Conservation (phyloP, 2,113 vertebrate genomes). For the Paradoxurus hermaphroditus region DNA sequence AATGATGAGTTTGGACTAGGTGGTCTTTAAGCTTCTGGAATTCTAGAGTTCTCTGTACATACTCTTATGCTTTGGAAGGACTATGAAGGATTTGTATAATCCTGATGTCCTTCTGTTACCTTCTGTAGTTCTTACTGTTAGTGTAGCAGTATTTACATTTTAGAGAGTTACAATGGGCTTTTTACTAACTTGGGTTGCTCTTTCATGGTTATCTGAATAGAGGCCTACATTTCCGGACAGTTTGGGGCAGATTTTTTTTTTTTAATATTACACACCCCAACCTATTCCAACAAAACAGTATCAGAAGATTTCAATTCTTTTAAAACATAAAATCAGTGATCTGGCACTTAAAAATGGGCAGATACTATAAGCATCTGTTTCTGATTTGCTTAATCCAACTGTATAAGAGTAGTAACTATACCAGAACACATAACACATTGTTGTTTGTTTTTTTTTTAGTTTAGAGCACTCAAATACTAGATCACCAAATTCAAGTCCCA, state of each 20-base stretch:
- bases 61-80: neutral
- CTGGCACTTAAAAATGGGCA: constrained; percentile 20
- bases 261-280: neutral
- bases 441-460: neutral
- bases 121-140: neutral
- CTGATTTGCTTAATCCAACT: constrained; percentile 35
- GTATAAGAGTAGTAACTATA: neutral
- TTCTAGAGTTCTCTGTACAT: neutral
- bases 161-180: constrained; percentile 19
- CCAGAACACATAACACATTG: constrained; percentile 37
- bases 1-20: neutral
- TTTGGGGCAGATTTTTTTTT: constrained; percentile 7
- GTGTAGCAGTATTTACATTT: neutral
- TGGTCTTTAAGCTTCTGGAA: constrained; percentile 17
- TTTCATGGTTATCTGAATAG: constrained; percentile 32
- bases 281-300: constrained; percentile 17
- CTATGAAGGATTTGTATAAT: constrained; percentile 41
- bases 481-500: constrained; percentile 27
- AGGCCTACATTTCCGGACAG: constrained; percentile 11
- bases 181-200: constrained; percentile 25
- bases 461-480: neutral
- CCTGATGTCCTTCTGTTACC: constrained; percentile 44
- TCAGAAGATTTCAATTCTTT: constrained; percentile 33
- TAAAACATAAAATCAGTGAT: neutral
- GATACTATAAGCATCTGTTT: neutral